Conservation (phyloP, 2,888 invertebrate species). For the Apodemia arnacis region DNA sequence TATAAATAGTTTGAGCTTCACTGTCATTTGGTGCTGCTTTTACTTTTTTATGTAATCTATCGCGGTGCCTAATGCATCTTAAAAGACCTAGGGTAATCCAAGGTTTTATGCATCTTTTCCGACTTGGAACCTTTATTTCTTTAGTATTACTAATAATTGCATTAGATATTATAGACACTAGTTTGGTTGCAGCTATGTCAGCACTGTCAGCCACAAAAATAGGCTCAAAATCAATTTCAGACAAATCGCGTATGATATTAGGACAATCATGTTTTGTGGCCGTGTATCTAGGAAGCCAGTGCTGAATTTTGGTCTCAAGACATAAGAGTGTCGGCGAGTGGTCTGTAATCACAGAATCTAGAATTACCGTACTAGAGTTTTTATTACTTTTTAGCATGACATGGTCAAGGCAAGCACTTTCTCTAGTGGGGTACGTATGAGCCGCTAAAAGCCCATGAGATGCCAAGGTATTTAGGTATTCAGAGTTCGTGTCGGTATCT, state of each 20-base stretch:
- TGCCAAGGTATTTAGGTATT: neutral
- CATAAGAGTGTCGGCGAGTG: neutral
- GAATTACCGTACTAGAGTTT: neutral
- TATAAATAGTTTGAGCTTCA: neutral
- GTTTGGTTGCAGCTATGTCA: neutral
- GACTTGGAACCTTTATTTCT: neutral
- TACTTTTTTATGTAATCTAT: neutral
- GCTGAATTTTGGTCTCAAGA: neutral
- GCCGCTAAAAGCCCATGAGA: neutral
- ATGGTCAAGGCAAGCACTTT: neutral
- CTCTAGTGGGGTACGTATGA: neutral
- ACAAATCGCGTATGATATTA: neutral
- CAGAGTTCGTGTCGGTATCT: neutral
- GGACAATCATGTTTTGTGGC: neutral
- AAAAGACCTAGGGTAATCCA: too few species aligned
- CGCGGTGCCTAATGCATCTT: neutral
- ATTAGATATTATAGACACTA: neutral
- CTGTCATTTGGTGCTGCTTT: neutral
- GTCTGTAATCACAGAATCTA: neutral
- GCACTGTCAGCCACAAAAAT: neutral
- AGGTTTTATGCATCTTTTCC: neutral
- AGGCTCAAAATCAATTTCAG: neutral
- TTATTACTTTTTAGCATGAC: slow-evolving; percentile 1
- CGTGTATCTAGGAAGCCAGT: neutral
- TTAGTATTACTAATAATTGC: neutral